Conservation (phyloP, 2,888 invertebrate genomes). For the Stenodera caucasica region DNA sequence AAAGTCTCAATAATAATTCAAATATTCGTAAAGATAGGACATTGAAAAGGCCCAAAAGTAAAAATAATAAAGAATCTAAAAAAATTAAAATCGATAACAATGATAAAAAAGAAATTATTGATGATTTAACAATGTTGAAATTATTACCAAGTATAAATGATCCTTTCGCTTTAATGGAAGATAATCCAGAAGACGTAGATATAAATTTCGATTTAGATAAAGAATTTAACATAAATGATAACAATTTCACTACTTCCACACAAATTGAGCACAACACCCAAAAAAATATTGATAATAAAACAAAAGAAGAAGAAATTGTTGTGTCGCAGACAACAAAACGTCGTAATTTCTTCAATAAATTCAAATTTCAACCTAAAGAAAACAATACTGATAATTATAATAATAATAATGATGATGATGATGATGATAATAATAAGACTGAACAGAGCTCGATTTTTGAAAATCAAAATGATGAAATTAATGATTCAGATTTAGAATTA, state of each 20-base stretch:
- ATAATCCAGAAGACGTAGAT: neutral
- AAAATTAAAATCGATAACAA: constrained; percentile 34
- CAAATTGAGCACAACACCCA: neutral
- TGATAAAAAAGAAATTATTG: constrained; percentile 32
- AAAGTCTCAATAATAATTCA: too few species aligned
- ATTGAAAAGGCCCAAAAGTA: constrained; percentile 16
- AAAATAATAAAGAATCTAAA: constrained; percentile 17
- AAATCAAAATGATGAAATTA: constrained; percentile 1
- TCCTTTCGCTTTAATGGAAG: constrained; percentile 26
- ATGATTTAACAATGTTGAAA: constrained; percentile 38
- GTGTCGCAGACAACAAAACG: constrained; percentile 2
- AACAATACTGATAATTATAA: neutral
- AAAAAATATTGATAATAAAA: neutral
- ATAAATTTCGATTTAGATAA: constrained; percentile 49
- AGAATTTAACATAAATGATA: constrained; percentile 31
- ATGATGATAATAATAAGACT: neutral
- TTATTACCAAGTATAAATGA: constrained; percentile 43
- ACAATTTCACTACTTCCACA: constrained; percentile 2
- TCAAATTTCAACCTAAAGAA: constrained; percentile 5
- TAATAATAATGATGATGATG: neutral
- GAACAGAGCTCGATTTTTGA: neutral
- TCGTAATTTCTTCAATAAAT: constrained; percentile 1
- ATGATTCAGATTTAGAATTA: constrained; percentile 28
- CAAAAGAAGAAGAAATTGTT: neutral
- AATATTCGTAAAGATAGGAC: constrained; percentile 19